phyloP scores from a whole-genome alignment of 2,888 invertebrate species.

The Diaphora mendica region DNA sequence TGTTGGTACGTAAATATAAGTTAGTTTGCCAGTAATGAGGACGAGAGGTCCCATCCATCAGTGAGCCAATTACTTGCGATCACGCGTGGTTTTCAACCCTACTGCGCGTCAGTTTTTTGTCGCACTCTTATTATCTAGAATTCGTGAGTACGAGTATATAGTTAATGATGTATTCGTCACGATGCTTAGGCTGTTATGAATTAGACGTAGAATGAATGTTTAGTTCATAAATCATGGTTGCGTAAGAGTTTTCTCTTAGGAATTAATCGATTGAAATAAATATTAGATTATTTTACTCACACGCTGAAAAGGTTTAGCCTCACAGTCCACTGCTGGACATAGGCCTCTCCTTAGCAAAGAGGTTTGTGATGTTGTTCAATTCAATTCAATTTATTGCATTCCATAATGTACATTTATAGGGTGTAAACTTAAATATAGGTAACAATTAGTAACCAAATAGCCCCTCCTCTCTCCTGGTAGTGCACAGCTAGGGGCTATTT shows the following conservation, averaged over 20 bases:
- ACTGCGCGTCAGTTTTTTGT: constrained; percentile 63
- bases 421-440: too few relatives aligned
- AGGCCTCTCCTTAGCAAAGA: too few relatives aligned
- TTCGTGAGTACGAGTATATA: constrained; percentile 49
- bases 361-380: too few relatives aligned
- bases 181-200: constrained; percentile 22
- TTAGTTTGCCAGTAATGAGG: constrained; percentile 66
- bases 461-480: too few relatives aligned
- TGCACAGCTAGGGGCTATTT: too few relatives aligned
- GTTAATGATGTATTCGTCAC: constrained; percentile 48
- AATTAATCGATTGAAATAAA: background rate
- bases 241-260: background rate
- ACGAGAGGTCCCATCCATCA: constrained; percentile 67
- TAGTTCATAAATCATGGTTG: background rate
- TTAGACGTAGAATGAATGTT: background rate
- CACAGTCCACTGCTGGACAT: too few relatives aligned
- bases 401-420: too few relatives aligned
- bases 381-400: too few relatives aligned
- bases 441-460: too few relatives aligned
- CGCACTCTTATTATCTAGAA: constrained; percentile 50
- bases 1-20: constrained; percentile 35
- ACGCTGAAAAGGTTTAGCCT: too few relatives aligned
- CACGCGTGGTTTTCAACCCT: constrained; percentile 77
- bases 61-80: constrained; percentile 80
- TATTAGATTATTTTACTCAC: background rate